Evolutionary conservation across 1,140 invertebrate species (phyloP), one percentile per base, ranked within the genome.

Genomic region (Drosophila mauritiana): DNA sequence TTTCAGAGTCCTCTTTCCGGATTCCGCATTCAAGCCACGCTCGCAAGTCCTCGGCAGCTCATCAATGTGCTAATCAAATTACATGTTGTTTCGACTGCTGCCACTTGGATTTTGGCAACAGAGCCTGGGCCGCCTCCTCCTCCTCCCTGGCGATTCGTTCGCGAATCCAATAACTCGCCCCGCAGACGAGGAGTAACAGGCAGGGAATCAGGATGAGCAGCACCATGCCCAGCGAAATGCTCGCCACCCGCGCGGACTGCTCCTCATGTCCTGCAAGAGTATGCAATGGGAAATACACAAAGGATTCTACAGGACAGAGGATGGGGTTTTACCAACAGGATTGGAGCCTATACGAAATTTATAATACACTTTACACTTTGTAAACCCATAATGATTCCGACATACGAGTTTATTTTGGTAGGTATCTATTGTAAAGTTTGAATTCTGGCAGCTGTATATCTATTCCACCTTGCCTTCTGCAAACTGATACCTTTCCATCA

Each of bases 151-250:
- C 90, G 55, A 91, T 91, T 49, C 73, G 74, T 36, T 91, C 74
- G 48, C 83, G 81, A 63, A 92, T 91, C 91, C 88, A 91, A 75
- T 91, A 89, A 57, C 83, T 88, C 54, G 85, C 95, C 37, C 95
- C 92, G 78, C 96, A 97, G 53, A 96, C 93, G 27, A 97, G 93
- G 3, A 96, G 89, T 48, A 97, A 91, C 12, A 97, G 78, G 27
- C 97, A 93, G 0, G 97, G 97, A 58, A 97, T 92, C 70, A 98
- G 92, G 22, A 96, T 94, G 17, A 95, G 95, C 17, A 96, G 91
- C 61, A 97, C 94, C 78, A 97, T 95, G 49, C 96, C 96, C 78
- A 94, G 94, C 5, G 96, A 96, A n/a, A 96, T 93, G 22, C 96
- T 96, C 3, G 96, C 94, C 75, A 96, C 95, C 40, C 95, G 94